phyloP scores from a whole-genome alignment of 23 tunicate species.

The Halocynthia roretzi region DNA sequence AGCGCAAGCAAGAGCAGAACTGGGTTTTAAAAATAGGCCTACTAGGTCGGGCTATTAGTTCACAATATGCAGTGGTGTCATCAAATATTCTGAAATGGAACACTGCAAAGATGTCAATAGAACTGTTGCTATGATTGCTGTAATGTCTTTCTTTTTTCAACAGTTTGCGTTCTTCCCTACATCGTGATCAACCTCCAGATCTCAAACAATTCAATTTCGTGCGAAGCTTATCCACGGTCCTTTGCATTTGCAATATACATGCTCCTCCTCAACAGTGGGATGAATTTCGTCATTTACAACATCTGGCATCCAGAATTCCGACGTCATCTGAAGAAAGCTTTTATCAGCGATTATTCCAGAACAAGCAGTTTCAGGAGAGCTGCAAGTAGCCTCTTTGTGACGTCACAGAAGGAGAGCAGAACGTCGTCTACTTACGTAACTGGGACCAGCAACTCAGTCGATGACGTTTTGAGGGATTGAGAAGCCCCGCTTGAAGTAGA shows the following conservation, averaged over 20 bases:
- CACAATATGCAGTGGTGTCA: too few species aligned
- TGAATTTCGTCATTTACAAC: conserved; percentile 81
- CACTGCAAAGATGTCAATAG: too few species aligned
- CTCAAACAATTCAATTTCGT: conserved; percentile 20
- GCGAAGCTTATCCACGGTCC: not conserved
- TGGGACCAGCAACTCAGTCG: not conserved
- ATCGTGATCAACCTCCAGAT: conserved; percentile 28
- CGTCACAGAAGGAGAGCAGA: not conserved
- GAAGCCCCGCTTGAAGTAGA: too few species aligned
- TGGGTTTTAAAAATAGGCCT: too few species aligned
- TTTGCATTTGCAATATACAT: conserved; percentile 41
- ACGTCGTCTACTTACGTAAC: not conserved
- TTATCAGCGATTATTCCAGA: conserved; percentile 1
- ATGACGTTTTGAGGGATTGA: not conserved
- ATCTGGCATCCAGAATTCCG: conserved; percentile 78
- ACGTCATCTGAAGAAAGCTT: conserved; percentile 2
- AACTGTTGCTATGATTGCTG: too few species aligned
- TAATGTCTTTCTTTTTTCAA: not conserved
- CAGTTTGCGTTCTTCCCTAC: conserved; percentile 74
- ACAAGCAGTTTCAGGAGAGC: conserved; percentile 7
- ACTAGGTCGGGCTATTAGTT: too few species aligned
- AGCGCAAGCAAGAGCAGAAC: too few species aligned
- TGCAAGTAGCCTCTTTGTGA: not conserved
- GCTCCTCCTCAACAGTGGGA: conserved; percentile 51
- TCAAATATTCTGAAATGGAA: too few species aligned